Evolutionary conservation across 2,797 vertebrate genomes (phyloP), one percentile per base, ranked within the genome.

Genomic region (Poeciliopsis presidionis): DNA sequence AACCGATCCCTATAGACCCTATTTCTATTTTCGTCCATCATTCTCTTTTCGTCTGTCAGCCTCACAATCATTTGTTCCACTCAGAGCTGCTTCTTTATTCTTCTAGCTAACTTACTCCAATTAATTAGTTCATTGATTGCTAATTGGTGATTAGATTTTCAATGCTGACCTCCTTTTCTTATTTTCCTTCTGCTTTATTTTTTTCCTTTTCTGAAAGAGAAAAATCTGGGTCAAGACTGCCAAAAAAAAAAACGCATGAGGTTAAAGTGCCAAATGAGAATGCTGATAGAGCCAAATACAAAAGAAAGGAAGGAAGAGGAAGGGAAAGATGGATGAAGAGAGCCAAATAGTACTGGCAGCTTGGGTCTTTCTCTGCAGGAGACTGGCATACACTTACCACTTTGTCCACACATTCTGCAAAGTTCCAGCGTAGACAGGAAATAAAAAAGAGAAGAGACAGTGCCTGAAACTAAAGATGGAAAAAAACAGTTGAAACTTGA

Each of bases 1-100:
- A 78, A 87, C 79, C 81, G 80, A 84, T 88, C 84, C 86, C 69
- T 73, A 76, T 83, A 36, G 49, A 82, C 87, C 82, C 86, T 69
- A 72, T 78, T 90, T 87, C 88, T 93, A 91, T 94, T 91, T 90
- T 90, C 85, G 89, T 86, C 86, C 73, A 72, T 69, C 65, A 76
- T 84, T 84, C 61, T 81, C 45, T 65, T 86, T 78, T 33, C 73
- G 28, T 70, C 65, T 28, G 65, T 72, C 72, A 8, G 45, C 39
- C 49, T 81, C 59, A 7, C 63, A 71, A 76, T 47, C 28, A 47
- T 46, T 59, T 28, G n/a, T n/a, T 82, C 7, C 46, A 30, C 47
- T 74, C 67, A 49, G 7, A 70, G 33, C 7, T 63, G 41, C 73
- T 83, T 81, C 25, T 75, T 73, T 55, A 51, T 82, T 76, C 51